Evolutionary conservation across 2,113 vertebrate species (phyloP), one percentile per base, ranked within the genome.

Genomic region (Scomber colias): DNA sequence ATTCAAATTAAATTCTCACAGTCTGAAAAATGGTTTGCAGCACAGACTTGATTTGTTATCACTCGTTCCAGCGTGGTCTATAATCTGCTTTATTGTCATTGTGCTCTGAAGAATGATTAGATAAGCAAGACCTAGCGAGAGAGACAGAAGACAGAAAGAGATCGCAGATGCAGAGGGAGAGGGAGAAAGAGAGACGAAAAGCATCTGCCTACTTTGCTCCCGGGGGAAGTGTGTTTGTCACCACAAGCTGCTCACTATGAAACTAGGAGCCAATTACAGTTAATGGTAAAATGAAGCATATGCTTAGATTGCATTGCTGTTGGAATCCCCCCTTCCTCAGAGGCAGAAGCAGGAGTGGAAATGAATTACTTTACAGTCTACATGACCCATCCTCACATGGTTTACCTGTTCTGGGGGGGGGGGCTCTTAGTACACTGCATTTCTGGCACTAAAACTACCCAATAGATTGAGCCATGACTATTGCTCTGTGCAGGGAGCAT

Each of bases 211-310:
- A 35, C 48, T 71, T 76, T 27, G 68, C 85, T 82, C 77, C 74
- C 70, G 49, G 86, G 67, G 49, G 78, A 80, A 70, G 40, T 81
- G 79, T 57, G 75, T 84, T 82, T 82, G 78, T 88, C 76, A 84
- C 74, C 71, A 68, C 80, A 83, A 86, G 79, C 84, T 83, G 83
- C 76, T 91, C 71, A 73, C 81, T 62, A 63, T 49, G 50, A 73
- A 81, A 15, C 65, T 73, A 72, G 49, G 60, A 88, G 69, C 55
- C 79, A 90, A 88, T 89, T 85, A 90, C 73, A 77, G 74, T 89
- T 85, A 85, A 91, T 83, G 85, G 71, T 71, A 89, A 88, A 87
- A 89, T 59, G 54, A 89, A 75, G 79, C 82, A 80, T 59, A 55
- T 68, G 76, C 75, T 79, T 50, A 53, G 50, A 77, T 77, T 66